phyloP scores from a whole-genome alignment of 2,797 vertebrate species.

The Anguilla obscura region DNA sequence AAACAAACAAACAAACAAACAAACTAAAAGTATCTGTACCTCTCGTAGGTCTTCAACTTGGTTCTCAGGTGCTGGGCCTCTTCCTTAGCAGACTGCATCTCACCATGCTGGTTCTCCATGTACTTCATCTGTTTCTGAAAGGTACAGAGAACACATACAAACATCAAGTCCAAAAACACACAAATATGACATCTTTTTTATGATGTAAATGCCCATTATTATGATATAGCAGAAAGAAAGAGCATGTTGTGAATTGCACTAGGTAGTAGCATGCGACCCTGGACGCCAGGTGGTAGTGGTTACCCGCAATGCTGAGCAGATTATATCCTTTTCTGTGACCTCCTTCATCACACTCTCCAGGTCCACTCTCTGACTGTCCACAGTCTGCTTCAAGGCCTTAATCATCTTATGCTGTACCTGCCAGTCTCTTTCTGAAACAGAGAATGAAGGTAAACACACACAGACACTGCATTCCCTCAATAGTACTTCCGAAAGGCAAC shows the following conservation, averaged over 20 bases:
- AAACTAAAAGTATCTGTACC: constrained; percentile 60
- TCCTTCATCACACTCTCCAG: constrained; percentile 79
- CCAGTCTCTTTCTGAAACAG: constrained; percentile 81
- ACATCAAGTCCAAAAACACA: not conserved
- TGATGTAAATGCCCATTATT: not conserved
- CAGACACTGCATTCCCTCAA: not conserved
- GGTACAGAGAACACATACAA: not conserved
- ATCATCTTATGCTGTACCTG: constrained; percentile 77
- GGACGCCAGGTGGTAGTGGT: constrained; percentile 20
- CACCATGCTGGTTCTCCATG: constrained; percentile 84
- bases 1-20: too few species aligned
- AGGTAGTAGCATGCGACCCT: not conserved
- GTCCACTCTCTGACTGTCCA: constrained; percentile 82
- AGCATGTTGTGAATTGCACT: not conserved
- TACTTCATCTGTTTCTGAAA: constrained; percentile 91
- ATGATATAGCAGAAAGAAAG: not conserved
- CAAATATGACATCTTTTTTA: not conserved
- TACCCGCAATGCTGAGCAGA: constrained; percentile 87
- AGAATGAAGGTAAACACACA: not conserved
- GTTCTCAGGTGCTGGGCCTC: constrained; percentile 78
- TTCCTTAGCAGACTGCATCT: constrained; percentile 80
- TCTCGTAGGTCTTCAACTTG: constrained; percentile 86
- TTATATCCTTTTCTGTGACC: constrained; percentile 81
- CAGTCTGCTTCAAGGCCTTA: constrained; percentile 76
- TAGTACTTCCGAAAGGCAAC: not conserved